A percentile compares a stretch with the other conserved stretches of the same genome.
Evolutionary conservation across 1,140 invertebrate species (phyloP).

Genomic region (Eurosta solidaginis): DNA sequence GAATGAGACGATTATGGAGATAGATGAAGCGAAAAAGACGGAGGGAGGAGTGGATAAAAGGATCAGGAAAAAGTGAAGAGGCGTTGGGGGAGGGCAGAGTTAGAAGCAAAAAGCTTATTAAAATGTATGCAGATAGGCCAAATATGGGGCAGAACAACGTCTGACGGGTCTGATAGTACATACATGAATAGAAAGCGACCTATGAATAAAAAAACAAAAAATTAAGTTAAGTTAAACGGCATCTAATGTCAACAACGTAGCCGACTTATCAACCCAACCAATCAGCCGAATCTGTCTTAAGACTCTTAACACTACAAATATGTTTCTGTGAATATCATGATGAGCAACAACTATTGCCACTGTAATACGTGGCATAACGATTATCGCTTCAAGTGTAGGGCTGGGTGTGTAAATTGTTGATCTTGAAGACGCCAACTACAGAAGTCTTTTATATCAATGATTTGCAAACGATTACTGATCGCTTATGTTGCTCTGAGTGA

Average conservation of each 20-base stretch:
- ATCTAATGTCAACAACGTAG: slow-evolving; percentile 14
- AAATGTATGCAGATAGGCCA: too few relatives aligned
- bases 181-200: too few relatives aligned
- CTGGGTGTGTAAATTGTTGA: slow-evolving; percentile 14
- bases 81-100: too few relatives aligned
- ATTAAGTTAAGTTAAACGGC: too few relatives aligned
- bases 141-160: too few relatives aligned
- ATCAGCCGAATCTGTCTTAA: neutral
- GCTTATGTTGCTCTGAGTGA: neutral
- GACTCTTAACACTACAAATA: neutral
- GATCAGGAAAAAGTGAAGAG: too few relatives aligned
- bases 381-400: neutral
- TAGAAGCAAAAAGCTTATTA: too few relatives aligned
- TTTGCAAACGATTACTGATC: neutral
- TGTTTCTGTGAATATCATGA: neutral
- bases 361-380: neutral
- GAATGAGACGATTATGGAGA: too few relatives aligned
- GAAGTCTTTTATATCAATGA: neutral
- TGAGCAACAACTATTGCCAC: neutral
- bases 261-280: neutral
- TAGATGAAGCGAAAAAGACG: too few relatives aligned
- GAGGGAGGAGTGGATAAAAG: too few relatives aligned
- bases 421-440: neutral
- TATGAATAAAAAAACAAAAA: too few relatives aligned
- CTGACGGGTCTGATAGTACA: too few relatives aligned